Evolutionary conservation across 2,797 vertebrate species (phyloP), one percentile per base, ranked within the genome.

Genomic region (Danio choprae): DNA sequence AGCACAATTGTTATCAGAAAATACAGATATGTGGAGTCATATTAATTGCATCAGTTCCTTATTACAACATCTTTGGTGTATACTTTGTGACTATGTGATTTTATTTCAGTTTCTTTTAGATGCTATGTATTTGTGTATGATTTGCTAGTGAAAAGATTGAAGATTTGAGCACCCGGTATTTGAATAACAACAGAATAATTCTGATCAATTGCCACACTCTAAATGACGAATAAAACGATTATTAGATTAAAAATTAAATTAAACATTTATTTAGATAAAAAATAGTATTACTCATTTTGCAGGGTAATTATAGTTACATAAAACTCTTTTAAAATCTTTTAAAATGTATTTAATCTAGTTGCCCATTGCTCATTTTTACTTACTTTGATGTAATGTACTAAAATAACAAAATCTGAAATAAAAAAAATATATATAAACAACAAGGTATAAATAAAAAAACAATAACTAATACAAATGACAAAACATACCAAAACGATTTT

Each of bases 31-130:
- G 51, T 41, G 22, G 44, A 63, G 72, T 56, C 40, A 43, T 68
- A n/a, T 18, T 68, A n/a, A 44, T 60, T 78, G 65, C 65, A 41
- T 62, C 36, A 78, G 65, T 70, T 78, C 65, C 43, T 69, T 48
- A 41, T 60, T 50, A 50, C 63, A 51, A 51, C 44, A 70, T 20
- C 5, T 20, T 63, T 65, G 6, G 8, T 65, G 13, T 55, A 41
- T 41, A 18, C 4, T 36, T 62, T 55, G 10, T 18, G 10, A 15
- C 16, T 6, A n/a, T 5, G 1, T 44, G 48, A 12, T 76, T 55
- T 65, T 8, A 2, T 29, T 29, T 1, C 3, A 29, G 29, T 29
- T 50, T n/a, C 10, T 18, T 69, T n/a, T 50, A 67, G 15, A 50
- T 50, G 22, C 1, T 3, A 50, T 0, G 29, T 29, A 29, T 29